Percentiles rank a stretch among this genome's conserved stretches.
Conservation (phyloP, 2,797 vertebrate genomes). For the Taeniopygia guttata region DNA sequence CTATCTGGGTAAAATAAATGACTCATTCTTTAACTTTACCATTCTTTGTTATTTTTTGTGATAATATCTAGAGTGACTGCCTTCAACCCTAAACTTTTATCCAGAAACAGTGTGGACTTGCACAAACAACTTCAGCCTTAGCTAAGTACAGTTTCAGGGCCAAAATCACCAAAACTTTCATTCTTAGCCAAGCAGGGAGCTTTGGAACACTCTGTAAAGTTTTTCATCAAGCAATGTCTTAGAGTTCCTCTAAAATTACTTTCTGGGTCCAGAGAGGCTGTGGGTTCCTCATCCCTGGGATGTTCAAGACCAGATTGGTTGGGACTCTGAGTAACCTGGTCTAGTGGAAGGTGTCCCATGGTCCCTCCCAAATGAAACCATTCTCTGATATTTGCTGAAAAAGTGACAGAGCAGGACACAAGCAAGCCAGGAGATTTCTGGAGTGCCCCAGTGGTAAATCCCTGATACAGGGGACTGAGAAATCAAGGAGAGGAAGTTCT, state of each 20-base stretch:
- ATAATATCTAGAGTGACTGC: neutral
- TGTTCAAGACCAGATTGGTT: neutral
- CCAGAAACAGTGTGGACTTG: neutral
- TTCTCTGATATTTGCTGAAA: neutral
- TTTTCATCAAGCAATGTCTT: neutral
- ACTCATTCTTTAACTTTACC: conserved; percentile 42
- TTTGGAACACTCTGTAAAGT: neutral
- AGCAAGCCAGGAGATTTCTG: neutral
- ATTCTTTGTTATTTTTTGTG: conserved; percentile 15
- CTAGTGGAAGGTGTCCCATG: neutral
- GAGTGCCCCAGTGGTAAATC: neutral
- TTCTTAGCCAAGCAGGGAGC: neutral
- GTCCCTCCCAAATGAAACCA: neutral
- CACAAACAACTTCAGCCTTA: neutral
- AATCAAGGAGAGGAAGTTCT: neutral
- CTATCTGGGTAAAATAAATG: conserved; percentile 64
- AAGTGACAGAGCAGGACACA: neutral
- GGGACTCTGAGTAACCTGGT: neutral
- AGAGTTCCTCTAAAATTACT: neutral
- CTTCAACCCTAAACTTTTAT: conserved; percentile 1
- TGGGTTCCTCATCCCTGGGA: neutral
- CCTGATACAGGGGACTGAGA: neutral
- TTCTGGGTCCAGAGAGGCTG: neutral
- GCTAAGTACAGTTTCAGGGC: neutral
- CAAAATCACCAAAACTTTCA: neutral